Conservation (phyloP, 2,113 vertebrate species). For the Albula glossodonta region DNA sequence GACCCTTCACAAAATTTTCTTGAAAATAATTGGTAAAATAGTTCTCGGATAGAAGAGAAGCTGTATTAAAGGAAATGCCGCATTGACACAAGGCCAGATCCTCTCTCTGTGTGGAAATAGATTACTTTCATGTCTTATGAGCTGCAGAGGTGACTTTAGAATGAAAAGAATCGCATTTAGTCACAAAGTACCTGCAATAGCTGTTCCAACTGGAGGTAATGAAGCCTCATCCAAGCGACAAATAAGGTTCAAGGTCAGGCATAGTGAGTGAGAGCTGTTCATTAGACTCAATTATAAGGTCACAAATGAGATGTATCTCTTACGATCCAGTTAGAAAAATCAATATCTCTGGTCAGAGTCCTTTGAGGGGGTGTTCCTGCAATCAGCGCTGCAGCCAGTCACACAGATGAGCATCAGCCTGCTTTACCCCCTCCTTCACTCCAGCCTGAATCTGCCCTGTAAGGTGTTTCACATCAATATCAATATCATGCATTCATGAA, state of each 20-base stretch:
- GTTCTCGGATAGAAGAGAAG: too few species aligned
- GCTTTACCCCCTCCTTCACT: background rate
- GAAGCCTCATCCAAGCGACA: slow-evolving; percentile 4
- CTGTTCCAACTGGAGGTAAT: slow-evolving; percentile 3
- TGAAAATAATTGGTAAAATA: too few species aligned
- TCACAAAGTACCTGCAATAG: slow-evolving; percentile 24
- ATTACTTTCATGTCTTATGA: background rate
- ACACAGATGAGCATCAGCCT: background rate
- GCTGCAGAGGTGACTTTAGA: slow-evolving; percentile 18
- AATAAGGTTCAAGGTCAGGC: slow-evolving; percentile 79
- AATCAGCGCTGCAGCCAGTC: background rate
- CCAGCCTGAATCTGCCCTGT: background rate
- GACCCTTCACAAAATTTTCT: too few species aligned
- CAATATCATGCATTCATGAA: background rate
- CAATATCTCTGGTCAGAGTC: slow-evolving; percentile 60
- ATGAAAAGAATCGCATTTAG: slow-evolving; percentile 20
- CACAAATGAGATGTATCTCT: slow-evolving; percentile 81
- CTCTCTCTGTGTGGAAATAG: background rate
- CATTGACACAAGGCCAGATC: background rate
- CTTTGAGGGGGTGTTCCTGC: slow-evolving; percentile 41
- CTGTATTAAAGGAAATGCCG: background rate
- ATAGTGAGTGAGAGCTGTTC: slow-evolving; percentile 75
- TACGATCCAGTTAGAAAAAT: slow-evolving; percentile 81
- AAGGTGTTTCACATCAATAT: background rate
- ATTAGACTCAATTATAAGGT: slow-evolving; percentile 84